These are phyloP conservation scores for Acleris emargana DNA, from an alignment of 2,888 invertebrate species.

Conservation along the genomic window DNA sequence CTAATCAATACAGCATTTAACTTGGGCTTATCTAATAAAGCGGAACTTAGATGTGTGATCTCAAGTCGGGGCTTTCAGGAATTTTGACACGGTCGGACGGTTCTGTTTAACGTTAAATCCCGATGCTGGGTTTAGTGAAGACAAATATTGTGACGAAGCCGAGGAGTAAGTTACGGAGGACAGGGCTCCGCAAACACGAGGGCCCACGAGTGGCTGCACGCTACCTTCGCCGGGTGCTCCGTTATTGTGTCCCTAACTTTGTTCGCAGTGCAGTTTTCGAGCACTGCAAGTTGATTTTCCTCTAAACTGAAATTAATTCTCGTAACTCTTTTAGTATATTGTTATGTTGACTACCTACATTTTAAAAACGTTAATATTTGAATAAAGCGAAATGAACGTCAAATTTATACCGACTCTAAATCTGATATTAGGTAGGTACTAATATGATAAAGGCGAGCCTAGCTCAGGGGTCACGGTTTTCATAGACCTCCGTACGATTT, in stretches of 20 bases:
- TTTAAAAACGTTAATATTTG: too few species aligned
- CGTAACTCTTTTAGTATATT: background rate
- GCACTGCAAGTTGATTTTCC: conserved; percentile 40
- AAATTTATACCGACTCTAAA: too few species aligned
- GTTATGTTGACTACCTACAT: too few species aligned
- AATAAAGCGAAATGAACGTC: too few species aligned
- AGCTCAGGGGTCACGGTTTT: too few species aligned
- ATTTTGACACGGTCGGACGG: conserved; percentile 31
- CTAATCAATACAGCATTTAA: conserved; percentile 65
- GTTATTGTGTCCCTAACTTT: conserved; percentile 54
- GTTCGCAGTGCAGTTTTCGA: conserved; percentile 46
- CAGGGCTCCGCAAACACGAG: conserved; percentile 54
- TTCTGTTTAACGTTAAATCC: conserved; percentile 44
- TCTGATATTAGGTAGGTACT: too few species aligned
- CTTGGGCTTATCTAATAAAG: conserved; percentile 32
- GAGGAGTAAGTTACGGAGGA: conserved; percentile 57
- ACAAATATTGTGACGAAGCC: conserved; percentile 74
- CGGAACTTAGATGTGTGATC: conserved; percentile 32
- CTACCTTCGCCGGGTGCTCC: conserved; percentile 26
- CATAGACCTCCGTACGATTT: too few species aligned
- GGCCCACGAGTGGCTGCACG: conserved; percentile 19
- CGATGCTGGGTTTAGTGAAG: conserved; percentile 57
- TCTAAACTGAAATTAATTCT: conserved; percentile 7
- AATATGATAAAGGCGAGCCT: too few species aligned
- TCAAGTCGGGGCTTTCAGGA: conserved; percentile 20